These are phyloP conservation scores for Leucoraja ocellata DNA, from an alignment of 2,797 vertebrate genomes.

Conservation along the genomic window DNA sequence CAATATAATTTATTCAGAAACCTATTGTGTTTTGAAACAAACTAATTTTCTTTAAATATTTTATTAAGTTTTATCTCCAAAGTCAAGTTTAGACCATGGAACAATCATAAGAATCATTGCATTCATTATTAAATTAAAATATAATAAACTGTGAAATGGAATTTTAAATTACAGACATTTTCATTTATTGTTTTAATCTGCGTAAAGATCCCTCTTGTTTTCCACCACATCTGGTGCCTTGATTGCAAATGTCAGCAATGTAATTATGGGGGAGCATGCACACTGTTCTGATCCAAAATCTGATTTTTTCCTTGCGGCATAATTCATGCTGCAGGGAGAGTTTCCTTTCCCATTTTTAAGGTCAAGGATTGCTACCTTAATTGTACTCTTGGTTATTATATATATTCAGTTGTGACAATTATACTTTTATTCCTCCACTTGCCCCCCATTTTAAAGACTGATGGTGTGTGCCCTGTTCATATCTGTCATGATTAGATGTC, in stretches of 20 bases:
- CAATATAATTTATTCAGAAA: not conserved
- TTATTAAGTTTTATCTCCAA: not conserved
- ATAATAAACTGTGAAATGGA: not conserved
- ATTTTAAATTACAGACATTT: not conserved
- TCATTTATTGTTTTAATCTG: not conserved
- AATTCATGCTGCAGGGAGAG: not conserved
- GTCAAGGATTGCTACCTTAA: not conserved
- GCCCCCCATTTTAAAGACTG: not conserved
- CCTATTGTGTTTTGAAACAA: not conserved
- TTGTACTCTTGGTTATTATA: not conserved
- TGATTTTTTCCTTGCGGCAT: not conserved
- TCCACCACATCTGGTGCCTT: not conserved
- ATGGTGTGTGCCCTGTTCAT: not conserved
- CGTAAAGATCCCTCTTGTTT: not conserved
- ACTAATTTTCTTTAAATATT: not conserved
- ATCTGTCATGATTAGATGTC: not conserved
- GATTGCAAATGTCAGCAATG: not conserved
- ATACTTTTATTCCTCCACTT: not conserved
- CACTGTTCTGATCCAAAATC: not conserved
- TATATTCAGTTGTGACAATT: not conserved
- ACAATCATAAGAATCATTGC: not conserved
- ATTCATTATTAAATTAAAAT: not conserved
- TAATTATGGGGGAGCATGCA: not conserved
- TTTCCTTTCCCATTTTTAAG: not conserved
- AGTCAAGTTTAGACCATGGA: conserved; percentile 1